Conservation (phyloP, 64 coral and sea anemone species). For the Platygyra sinensis region DNA sequence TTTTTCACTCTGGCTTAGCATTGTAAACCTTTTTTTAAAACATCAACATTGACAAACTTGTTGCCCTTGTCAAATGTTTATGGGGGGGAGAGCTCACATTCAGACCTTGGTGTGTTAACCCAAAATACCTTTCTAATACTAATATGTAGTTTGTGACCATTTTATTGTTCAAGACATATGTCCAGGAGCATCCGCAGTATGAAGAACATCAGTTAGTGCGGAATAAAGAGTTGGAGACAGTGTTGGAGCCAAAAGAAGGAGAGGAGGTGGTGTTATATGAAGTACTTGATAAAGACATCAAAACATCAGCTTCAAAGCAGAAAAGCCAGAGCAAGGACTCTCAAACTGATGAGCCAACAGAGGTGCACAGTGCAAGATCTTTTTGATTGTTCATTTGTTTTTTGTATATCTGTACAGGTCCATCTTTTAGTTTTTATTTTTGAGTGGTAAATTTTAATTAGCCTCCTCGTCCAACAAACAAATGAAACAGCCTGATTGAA, state of each 20-base stretch:
- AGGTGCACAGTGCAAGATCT: conserved; percentile 16
- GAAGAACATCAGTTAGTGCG: conserved; percentile 64
- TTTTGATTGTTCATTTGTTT: neutral
- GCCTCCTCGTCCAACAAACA: too few relatives aligned
- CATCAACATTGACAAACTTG: too few relatives aligned
- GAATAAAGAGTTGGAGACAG: conserved; percentile 76
- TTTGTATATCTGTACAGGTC: too few relatives aligned
- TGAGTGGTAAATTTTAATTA: too few relatives aligned
- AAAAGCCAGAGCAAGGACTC: conserved; percentile 46
- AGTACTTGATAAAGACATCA: conserved; percentile 72
- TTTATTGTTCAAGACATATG: conserved; percentile 38
- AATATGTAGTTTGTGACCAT: neutral
- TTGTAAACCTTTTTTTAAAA: too few relatives aligned
- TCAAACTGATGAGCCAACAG: neutral
- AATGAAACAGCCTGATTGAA: too few relatives aligned
- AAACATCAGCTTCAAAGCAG: conserved; percentile 6
- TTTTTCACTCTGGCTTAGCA: too few relatives aligned
- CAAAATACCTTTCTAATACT: too few relatives aligned
- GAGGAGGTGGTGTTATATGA: conserved; percentile 86
- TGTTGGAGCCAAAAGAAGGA: conserved; percentile 81
- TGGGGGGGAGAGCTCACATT: too few relatives aligned
- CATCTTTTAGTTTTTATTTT: too few relatives aligned
- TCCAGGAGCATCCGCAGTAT: conserved; percentile 88
- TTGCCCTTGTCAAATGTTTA: too few relatives aligned
- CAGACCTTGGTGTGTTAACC: too few relatives aligned